Base-by-base conservation (phyloP, 2,888 invertebrate species). In the Lasioglossum marginatum region DNA sequence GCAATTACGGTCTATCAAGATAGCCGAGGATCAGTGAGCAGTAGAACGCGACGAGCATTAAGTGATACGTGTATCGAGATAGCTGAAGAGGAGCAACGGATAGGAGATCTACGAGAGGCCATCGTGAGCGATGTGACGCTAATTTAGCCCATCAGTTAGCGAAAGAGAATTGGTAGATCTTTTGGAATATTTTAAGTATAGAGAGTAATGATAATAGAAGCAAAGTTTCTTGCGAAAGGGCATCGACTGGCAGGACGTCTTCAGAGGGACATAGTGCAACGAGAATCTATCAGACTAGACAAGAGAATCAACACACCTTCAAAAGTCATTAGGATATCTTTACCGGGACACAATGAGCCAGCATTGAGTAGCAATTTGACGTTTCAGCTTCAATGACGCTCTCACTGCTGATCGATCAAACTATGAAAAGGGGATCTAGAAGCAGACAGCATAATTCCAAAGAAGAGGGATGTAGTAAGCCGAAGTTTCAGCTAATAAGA, bases 11-110 rank as follows among this genome's bases (percentile, higher is more conserved):
- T n/a, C 45, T 31, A 19, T 19, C 27, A 34, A 34, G 48, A 43
- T 63, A 34, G 45, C 63, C n/a, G 63, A 16, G 60, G 60, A 60
- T 60, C 60, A 31, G 60, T 60, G 60, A 27, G 16, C 60, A n/a
- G 52, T n/a, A 52, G 52, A n/a, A 52, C 52, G 52, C 23, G 52
- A 52, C 23, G 23, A 60, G 60, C 60, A n/a, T 27, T 27, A 27
- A 60, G 60, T 60, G 60, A 60, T 60, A 60, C 60, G 60, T 60
- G 60, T 27, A 60, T 60, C 27, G 27, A 60, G 60, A 27, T 60
- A 60, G 31, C 60, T 14, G 27, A 60, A 60, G 27, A 60, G 60
- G 16, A 60, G 27, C 60, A 27, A 60, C 60, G 14, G 14, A 60
- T 27, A 16, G 27, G 31, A 16, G 27, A 60, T 27, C 60, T 60